Base-by-base conservation (phyloP, 2,113 vertebrate genomes). In the Falco punctatus region DNA sequence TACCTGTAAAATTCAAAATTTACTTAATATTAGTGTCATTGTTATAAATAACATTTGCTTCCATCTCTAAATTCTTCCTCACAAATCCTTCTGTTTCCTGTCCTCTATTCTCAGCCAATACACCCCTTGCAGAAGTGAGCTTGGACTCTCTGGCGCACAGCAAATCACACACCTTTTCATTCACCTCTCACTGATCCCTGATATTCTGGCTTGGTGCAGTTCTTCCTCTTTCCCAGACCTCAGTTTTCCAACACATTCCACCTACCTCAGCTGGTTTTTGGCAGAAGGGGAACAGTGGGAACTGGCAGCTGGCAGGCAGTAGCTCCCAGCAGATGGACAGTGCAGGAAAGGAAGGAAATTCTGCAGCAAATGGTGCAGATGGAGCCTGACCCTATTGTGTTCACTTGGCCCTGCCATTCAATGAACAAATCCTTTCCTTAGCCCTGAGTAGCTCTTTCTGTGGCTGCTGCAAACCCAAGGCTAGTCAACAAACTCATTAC, bases 261-360 rank as follows among this genome's bases (percentile, higher is more conserved):
- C 66, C 86, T 82, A 91, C 61, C 66, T 94, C 89, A 77, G 73
- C 77, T 75, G 38, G 4, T 65, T 95, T 88, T 94, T 94, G 78
- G 88, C 72, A 92, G 62, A 72, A 75, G 24, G 4, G 49, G 42
- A 46, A 49, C 66, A 88, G 81, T 66, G 74, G 74, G 70, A 96
- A 91, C 83, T 32, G 61, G 86, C 92, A 96, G 77, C 69, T 96
- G 88, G 94, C 89, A 87, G 91, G 92, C 72, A 94, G 78, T 61
- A 82, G 57, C 46, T 93, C 81, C 92, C 65, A 93, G 86, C 92
- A 95, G 88, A 96, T 93, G 88, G 5, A 1, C 57, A 82, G 66
- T 6, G 3, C 40, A 54, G 73, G 44, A 40, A 90, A 96, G 96
- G 96, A 97, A 96, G 97, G 97, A 97, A 97, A 97, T 89, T 83